Conservation (phyloP, 2,797 vertebrate genomes). For the Parauchenoglanis punctatus region DNA sequence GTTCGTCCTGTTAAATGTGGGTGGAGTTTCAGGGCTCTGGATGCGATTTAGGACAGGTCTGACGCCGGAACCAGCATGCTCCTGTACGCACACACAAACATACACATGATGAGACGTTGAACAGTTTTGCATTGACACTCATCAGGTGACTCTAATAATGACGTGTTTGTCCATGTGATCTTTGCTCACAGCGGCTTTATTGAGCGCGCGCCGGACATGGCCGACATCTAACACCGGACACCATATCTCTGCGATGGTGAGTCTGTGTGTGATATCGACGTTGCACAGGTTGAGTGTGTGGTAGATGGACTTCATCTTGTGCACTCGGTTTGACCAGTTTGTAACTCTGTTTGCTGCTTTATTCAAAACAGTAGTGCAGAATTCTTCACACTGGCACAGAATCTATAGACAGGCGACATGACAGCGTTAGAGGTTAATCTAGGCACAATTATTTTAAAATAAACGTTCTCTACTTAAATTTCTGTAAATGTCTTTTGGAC, state of each 20-base stretch:
- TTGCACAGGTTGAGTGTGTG: conserved; percentile 67
- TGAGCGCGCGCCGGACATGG: conserved; percentile 52
- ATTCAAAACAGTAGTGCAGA: conserved; percentile 46
- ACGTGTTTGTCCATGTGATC: background rate
- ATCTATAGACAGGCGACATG: background rate
- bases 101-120: background rate
- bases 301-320: conserved; percentile 67
- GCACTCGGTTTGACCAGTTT: conserved; percentile 59
- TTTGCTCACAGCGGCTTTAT: conserved; percentile 53
- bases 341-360: conserved; percentile 53
- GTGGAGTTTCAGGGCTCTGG: conserved; percentile 47
- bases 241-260: conserved; percentile 65
- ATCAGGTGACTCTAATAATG: background rate
- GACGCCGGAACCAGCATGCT: conserved; percentile 46
- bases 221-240: conserved; percentile 60
- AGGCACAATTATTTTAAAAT: background rate
- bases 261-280: conserved; percentile 64
- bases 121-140: no score
- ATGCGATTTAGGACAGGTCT: conserved; percentile 47
- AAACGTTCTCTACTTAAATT: background rate
- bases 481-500: background rate
- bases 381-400: conserved; percentile 47
- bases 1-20: conserved; percentile 58
- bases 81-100: conserved; percentile 37
- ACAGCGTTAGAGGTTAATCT: background rate